Evolutionary conservation across 2,797 vertebrate species (phyloP).

Genomic region (Sebastes baramenuke): DNA sequence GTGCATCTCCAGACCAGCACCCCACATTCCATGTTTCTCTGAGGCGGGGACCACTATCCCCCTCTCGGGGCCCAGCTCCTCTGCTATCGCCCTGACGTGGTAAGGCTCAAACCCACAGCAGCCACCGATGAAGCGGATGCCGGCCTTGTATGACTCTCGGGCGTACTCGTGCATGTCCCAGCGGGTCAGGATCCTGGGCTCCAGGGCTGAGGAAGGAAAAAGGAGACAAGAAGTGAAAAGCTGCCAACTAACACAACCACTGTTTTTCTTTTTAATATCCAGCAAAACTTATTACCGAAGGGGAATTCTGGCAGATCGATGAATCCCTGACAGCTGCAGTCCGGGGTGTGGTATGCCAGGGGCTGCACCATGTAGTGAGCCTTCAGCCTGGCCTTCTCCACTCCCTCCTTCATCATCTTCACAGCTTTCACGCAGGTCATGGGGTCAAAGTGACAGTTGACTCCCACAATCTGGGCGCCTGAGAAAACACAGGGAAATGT

Average conservation of each 20-base stretch:
- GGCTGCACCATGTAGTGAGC: constrained; percentile 91
- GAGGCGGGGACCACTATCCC: constrained; percentile 83
- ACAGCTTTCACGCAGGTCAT: constrained; percentile 83
- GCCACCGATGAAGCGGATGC: constrained; percentile 87
- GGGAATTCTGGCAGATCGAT: constrained; percentile 70
- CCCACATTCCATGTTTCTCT: constrained; percentile 87
- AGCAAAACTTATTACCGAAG: constrained; percentile 32
- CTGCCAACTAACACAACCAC: rapidly evolving
- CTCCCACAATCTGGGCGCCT: constrained; percentile 90
- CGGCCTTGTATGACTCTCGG: constrained; percentile 86
- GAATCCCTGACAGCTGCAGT: constrained; percentile 91
- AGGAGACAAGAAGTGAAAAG: not conserved
- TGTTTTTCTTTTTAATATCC: not conserved
- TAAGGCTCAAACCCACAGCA: constrained; percentile 93
- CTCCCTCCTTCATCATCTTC: constrained; percentile 82
- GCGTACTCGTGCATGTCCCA: constrained; percentile 91
- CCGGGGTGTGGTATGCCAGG: constrained; percentile 69
- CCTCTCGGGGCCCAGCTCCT: constrained; percentile 87
- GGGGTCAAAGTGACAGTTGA: constrained; percentile 95
- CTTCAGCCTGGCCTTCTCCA: constrained; percentile 87
- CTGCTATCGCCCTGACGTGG: constrained; percentile 87
- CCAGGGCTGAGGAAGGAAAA: constrained; percentile 77
- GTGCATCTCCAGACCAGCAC: constrained; percentile 85
- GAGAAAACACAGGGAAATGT: not conserved
- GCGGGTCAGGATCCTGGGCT: constrained; percentile 87